Percentiles rank a stretch among this genome's conserved stretches.
These are phyloP conservation scores for Lasioglossum lativentre DNA, from an alignment of 2,888 invertebrate genomes.

Conservation along the genomic window DNA sequence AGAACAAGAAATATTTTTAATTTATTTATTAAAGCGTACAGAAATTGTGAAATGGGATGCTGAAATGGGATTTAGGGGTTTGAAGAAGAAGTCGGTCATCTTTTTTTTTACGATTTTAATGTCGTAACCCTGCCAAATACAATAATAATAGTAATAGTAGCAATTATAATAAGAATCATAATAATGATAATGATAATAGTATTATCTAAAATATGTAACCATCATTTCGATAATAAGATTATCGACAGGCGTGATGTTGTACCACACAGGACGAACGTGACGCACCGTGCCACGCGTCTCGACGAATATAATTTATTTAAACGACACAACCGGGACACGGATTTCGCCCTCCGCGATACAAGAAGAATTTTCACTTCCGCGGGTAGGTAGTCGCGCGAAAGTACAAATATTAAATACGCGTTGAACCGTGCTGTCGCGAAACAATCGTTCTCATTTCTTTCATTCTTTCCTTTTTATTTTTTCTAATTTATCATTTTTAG, in stretches of 20 bases:
- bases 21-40: not conserved
- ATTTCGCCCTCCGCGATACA: slow-evolving; percentile 55
- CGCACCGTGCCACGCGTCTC: slow-evolving; percentile 51
- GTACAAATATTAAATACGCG: slow-evolving; percentile 62
- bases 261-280: slow-evolving; percentile 54
- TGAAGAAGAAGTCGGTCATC: not conserved
- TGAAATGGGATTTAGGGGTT: not conserved
- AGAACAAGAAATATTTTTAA: not conserved
- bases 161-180: slow-evolving; percentile 75
- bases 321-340: slow-evolving; percentile 54
- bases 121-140: slow-evolving; percentile 85
- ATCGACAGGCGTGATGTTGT: slow-evolving; percentile 74
- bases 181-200: slow-evolving; percentile 76
- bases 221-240: slow-evolving; percentile 80
- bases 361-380: slow-evolving; percentile 51
- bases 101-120: slow-evolving; percentile 80
- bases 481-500: slow-evolving; percentile 46
- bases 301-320: slow-evolving; percentile 57
- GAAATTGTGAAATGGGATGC: not conserved
- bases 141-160: slow-evolving; percentile 77
- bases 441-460: slow-evolving; percentile 8
- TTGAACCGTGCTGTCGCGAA: slow-evolving; percentile 45
- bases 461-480: slow-evolving; percentile 6
- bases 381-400: slow-evolving; percentile 63
- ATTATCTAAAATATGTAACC: slow-evolving; percentile 82